phyloP scores from a whole-genome alignment of 2,888 invertebrate species.

The Xestobium rufovillosum region DNA sequence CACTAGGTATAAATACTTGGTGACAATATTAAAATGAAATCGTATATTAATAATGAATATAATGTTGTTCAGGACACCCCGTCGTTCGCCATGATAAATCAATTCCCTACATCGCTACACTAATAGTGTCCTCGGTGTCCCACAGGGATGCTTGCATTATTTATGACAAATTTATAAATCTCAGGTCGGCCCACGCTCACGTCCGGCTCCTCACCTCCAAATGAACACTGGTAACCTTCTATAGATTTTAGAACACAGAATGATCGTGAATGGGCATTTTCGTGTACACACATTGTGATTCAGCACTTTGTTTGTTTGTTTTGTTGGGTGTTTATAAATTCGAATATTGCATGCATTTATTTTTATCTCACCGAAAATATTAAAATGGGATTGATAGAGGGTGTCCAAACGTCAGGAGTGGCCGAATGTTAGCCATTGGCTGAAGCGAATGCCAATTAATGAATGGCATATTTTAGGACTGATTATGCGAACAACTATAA shows the following conservation, averaged over 20 bases:
- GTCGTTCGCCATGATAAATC: constrained; percentile 42
- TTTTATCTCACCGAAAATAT: too few relatives aligned
- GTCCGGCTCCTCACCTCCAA: constrained; percentile 12
- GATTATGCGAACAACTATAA: too few relatives aligned
- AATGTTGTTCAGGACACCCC: constrained; percentile 38
- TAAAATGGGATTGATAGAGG: too few relatives aligned
- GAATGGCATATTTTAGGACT: too few relatives aligned
- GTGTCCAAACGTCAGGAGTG: too few relatives aligned
- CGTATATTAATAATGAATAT: constrained; percentile 42
- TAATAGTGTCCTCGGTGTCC: constrained; percentile 42
- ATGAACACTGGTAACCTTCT: constrained; percentile 4
- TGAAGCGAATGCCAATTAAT: too few relatives aligned
- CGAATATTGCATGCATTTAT: too few relatives aligned
- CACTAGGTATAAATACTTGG: constrained; percentile 45
- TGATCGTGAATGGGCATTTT: constrained; percentile 8
- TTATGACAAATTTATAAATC: constrained; percentile 44
- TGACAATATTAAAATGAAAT: constrained; percentile 46
- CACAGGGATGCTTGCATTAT: constrained; percentile 39
- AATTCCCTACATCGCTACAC: constrained; percentile 43
- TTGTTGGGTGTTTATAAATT: too few relatives aligned
- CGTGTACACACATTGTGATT: too few relatives aligned
- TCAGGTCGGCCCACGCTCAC: constrained; percentile 33
- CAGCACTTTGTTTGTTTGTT: too few relatives aligned
- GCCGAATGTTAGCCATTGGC: too few relatives aligned
- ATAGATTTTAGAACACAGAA: constrained; percentile 3